Evolutionary conservation across 2,888 invertebrate genomes (phyloP).

Genomic region (Uloborus plumipes): DNA sequence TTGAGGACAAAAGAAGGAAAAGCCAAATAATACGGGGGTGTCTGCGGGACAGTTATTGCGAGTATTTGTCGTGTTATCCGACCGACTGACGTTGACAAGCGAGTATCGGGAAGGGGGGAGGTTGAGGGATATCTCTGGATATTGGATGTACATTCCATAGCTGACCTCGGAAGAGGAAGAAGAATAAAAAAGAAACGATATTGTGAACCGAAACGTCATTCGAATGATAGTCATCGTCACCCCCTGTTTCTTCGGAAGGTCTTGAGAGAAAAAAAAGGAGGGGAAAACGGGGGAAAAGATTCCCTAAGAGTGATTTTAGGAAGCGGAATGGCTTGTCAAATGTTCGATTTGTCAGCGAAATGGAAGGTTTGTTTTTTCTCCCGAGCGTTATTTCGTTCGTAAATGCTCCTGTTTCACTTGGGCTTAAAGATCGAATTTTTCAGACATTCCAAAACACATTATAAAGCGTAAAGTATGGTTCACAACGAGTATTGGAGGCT

Average conservation of each 20-base stretch:
- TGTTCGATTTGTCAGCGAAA: slow-evolving; percentile 33
- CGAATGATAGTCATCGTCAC: slow-evolving; percentile 45
- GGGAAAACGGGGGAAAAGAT: too few relatives aligned
- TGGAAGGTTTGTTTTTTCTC: slow-evolving; percentile 33
- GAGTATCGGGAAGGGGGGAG: neutral
- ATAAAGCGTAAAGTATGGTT: too few relatives aligned
- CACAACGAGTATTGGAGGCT: too few relatives aligned
- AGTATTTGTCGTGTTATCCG: slow-evolving; percentile 57
- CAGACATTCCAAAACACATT: too few relatives aligned
- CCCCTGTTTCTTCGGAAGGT: slow-evolving; percentile 5
- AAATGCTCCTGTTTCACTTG: too few relatives aligned
- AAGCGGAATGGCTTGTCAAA: slow-evolving; percentile 44
- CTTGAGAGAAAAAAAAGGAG: neutral
- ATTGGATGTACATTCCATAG: slow-evolving; percentile 57
- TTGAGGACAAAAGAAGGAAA: neutral
- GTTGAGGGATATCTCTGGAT: slow-evolving; percentile 22
- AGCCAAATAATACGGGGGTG: slow-evolving; percentile 45
- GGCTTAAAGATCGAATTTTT: too few relatives aligned
- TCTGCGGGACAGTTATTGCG: slow-evolving; percentile 54
- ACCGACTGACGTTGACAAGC: slow-evolving; percentile 58
- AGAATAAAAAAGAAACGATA: slow-evolving; percentile 27
- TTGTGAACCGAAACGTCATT: slow-evolving; percentile 30
- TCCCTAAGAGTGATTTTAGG: slow-evolving; percentile 28
- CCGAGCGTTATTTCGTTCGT: slow-evolving; percentile 10
- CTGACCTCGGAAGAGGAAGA: slow-evolving; percentile 3